Evolutionary conservation across 37 sponge, comb jelly and placozoan genomes (phyloP).

Genomic region (Oopsacas minuta): DNA sequence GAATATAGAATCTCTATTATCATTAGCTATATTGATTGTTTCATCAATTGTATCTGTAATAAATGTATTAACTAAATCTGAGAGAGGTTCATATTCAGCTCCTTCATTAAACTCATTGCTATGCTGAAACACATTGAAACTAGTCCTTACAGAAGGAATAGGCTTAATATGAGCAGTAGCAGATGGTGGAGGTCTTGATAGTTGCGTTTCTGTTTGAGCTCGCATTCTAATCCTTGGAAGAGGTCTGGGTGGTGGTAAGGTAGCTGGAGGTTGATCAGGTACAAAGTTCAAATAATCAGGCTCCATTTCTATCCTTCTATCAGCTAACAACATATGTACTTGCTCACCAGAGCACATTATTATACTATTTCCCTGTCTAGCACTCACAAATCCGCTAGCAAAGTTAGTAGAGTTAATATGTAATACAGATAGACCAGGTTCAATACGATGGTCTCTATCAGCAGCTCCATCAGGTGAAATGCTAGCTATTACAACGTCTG

Average conservation of each 20-base stretch:
- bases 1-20: neutral
- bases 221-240: neutral
- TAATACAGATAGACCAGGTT: neutral
- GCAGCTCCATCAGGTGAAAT: neutral
- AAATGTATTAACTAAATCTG: too few relatives aligned
- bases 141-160: neutral
- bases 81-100: neutral
- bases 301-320: neutral
- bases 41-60: too few relatives aligned
- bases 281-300: neutral
- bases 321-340: neutral
- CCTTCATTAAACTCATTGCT: neutral
- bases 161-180: neutral
- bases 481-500: neutral
- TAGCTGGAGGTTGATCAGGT: neutral
- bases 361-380: neutral
- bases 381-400: neutral
- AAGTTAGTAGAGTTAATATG: neutral
- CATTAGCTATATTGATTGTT: neutral
- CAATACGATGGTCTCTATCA: neutral
- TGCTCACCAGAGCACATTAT: slow-evolving; percentile 14
- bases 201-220: neutral
- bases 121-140: neutral
- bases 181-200: neutral
- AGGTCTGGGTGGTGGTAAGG: neutral